Evolutionary conservation across 2,888 invertebrate species (phyloP).

Genomic region (Lycaena phlaeas): DNA sequence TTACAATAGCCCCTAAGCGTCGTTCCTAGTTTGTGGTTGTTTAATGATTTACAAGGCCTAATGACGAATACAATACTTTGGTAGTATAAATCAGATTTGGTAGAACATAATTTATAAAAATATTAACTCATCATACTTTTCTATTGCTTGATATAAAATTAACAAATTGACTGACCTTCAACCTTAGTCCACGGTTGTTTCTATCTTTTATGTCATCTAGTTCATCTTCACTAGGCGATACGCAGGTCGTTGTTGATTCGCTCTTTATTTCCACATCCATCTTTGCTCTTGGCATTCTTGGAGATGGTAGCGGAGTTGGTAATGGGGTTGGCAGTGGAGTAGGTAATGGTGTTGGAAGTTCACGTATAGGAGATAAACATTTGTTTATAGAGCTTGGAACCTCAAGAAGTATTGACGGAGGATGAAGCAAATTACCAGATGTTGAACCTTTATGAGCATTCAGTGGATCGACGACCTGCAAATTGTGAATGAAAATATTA

Average conservation of each 20-base stretch:
- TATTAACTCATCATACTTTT: too few relatives aligned
- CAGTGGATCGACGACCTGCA: slow-evolving; percentile 77
- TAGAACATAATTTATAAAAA: too few relatives aligned
- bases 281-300: slow-evolving; percentile 52
- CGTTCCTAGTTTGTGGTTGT: too few relatives aligned
- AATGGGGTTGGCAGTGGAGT: slow-evolving; percentile 75
- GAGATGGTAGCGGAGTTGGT: slow-evolving; percentile 76
- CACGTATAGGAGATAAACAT: slow-evolving; percentile 85
- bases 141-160: too few relatives aligned
- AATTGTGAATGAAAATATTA: slow-evolving; percentile 9
- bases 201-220: slow-evolving; percentile 55
- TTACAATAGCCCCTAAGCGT: too few relatives aligned
- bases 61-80: too few relatives aligned
- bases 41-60: too few relatives aligned
- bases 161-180: slow-evolving; percentile 49
- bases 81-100: too few relatives aligned
- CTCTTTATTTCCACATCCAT: slow-evolving; percentile 44
- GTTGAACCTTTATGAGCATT: slow-evolving; percentile 76
- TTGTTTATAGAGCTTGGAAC: slow-evolving; percentile 82
- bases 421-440: slow-evolving; percentile 76
- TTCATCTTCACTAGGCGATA: slow-evolving; percentile 61
- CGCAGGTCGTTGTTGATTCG: slow-evolving; percentile 36
- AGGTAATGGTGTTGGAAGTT: slow-evolving; percentile 82
- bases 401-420: slow-evolving; percentile 83
- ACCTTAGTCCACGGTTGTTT: slow-evolving; percentile 42